Percentiles rank a stretch among this genome's conserved stretches.
These are phyloP conservation scores for Albula glossodonta DNA, from an alignment of 2,113 vertebrate genomes.

Conservation along the genomic window DNA sequence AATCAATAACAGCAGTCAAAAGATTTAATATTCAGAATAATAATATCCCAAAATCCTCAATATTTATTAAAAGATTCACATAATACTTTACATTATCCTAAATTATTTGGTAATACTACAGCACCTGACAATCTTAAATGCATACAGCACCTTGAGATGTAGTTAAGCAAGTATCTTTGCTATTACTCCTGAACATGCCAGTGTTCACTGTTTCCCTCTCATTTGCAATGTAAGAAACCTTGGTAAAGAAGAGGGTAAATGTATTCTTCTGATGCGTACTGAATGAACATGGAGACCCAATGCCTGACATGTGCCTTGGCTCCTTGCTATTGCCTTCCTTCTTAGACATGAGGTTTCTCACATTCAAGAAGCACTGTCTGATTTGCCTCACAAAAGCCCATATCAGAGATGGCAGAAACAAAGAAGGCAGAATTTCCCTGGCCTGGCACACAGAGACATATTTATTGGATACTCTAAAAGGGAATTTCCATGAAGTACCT, in stretches of 20 bases:
- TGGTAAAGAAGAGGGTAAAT: too few relatives aligned
- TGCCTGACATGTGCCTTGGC: background rate
- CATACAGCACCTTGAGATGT: background rate
- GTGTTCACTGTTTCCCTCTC: background rate
- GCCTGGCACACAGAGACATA: too few relatives aligned
- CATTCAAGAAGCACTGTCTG: background rate
- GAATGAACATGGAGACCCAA: background rate
- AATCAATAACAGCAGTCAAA: too few relatives aligned
- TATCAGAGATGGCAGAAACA: background rate
- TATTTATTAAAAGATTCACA: too few relatives aligned
- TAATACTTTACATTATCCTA: too few relatives aligned
- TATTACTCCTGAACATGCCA: background rate
- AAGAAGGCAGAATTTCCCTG: background rate
- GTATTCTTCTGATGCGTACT: background rate
- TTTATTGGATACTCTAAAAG: background rate
- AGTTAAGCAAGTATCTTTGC: background rate
- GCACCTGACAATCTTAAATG: background rate
- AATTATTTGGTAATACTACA: too few relatives aligned
- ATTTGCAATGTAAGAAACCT: background rate
- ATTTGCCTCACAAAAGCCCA: background rate
- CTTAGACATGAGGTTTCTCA: background rate
- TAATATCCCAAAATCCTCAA: too few relatives aligned
- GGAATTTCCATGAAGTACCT: background rate
- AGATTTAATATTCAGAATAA: too few relatives aligned
- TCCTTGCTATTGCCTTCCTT: background rate